Base-by-base conservation (phyloP, 2,888 invertebrate species). In the Sphinx pinastri region DNA sequence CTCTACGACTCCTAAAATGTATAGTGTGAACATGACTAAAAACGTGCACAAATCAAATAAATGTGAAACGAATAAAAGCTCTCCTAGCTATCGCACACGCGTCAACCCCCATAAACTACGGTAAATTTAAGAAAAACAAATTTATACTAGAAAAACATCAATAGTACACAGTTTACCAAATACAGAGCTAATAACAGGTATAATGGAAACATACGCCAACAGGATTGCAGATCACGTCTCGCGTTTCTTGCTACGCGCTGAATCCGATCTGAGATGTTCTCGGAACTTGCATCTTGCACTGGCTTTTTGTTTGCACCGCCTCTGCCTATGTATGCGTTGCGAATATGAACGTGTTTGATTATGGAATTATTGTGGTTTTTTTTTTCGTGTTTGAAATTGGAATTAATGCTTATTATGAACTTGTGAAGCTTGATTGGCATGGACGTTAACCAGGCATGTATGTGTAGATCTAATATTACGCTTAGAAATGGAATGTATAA, bases 221-320 rank as follows among this genome's bases (percentile, higher is more conserved):
- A 79, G 70, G 74, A 72, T 81, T 79, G 77, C 81, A 54, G 71
- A 78, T 82, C 86, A 86, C 86, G 86, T 89, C 80, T 84, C 82
- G 38, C 31, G 72, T 81, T 88, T 88, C 86, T 88, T 88, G 83
- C 77, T 74, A 73, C 45, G 60, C 60, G 76, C 78, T 69, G 74
- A 77, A 79, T 74, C 74, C 73, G 52, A 63, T 69, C 69, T 60
- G 60, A 19, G 60, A 60, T 58, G 68, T 58, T 87, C 87, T 81
- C 68, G 73, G 88, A 88, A 88, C 75, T 66, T 73, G 76, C 79
- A 79, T 79, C 67, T 63, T 19, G 58, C 52, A 45, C 19, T 19
- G 54, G 59, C 68, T 68, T 73, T 73, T 71, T 74, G 68, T 72
- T 73, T 72, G 19, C 49, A 13, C 63, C 63, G 63, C 47, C 58